Evolutionary conservation across 2,797 vertebrate species (phyloP), one percentile per base, ranked within the genome.

Genomic region (Anguilla anguilla): DNA sequence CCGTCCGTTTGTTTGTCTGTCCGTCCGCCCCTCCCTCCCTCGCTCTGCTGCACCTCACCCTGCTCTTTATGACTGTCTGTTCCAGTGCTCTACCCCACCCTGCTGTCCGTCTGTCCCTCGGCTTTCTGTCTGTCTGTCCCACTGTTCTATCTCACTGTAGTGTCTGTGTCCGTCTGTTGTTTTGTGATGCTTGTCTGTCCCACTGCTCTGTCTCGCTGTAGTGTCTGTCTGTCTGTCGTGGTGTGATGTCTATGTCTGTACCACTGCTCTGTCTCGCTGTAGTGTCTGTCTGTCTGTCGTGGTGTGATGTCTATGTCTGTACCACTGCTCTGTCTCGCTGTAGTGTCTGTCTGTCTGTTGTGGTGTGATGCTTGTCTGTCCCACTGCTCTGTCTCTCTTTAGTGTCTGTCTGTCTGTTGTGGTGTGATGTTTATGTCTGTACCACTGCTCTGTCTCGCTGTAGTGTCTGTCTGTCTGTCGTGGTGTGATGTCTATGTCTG

Each of bases 401-500:
- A 39, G 35, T 28, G 28, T 22, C 49, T 5, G 49, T 74, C 1
- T 51, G 51, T 51, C 5, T 51, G 51, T 51, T 0, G 9, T 51
- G 51, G 51, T 51, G 51, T 51, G 51, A 6, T 51, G 51, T 51
- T 10, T 35, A 31, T 39, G 39, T 51, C 51, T 10, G 51, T 51
- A 2, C 51, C 51, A 51, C 0, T 77, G 51, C 5, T 9, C 51
- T 51, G 39, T 39, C 1, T 51, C 6, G 4, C 0, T 51, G 72
- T 35, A 53, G 25, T 39, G 35, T 10, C 49, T 6, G 5, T 51
- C 49, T 90, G 89, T 94, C 94, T 92, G 93, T 81, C 86, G 35
- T 35, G 51, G 49, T 82, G 17, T 64, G 61, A 19, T 19, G 17
- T 25, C 0, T 64, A 5, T 64, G 64, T 93, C 91, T 89, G 92